These are phyloP conservation scores for Galagoides demidoff DNA, from an alignment of 2,797 vertebrate genomes.

Conservation along the genomic window DNA sequence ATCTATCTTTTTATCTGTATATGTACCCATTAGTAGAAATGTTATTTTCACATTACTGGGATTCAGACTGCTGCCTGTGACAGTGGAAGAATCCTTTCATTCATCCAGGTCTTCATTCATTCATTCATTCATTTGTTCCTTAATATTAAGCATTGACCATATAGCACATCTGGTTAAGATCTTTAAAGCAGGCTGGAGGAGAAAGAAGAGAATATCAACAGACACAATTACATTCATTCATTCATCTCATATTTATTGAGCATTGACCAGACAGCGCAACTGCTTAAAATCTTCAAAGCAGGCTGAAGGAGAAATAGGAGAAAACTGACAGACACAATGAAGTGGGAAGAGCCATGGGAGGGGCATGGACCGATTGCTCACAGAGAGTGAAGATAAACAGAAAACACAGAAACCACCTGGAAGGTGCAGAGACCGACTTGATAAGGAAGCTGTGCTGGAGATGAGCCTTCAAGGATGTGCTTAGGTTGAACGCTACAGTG, in stretches of 20 bases:
- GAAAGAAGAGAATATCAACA: slow-evolving; percentile 20
- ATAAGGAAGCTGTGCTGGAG: neutral
- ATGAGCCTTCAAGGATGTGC: neutral
- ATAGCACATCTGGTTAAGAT: slow-evolving; percentile 39
- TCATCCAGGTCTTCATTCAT: neutral
- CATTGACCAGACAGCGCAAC: slow-evolving; percentile 11
- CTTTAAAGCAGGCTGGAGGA: neutral
- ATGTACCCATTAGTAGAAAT: neutral
- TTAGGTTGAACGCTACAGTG: neutral
- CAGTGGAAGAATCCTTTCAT: neutral
- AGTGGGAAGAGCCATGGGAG: neutral
- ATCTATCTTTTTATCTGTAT: too few relatives aligned
- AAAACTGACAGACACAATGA: neutral
- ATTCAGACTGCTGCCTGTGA: slow-evolving; percentile 1
- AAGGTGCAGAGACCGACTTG: neutral
- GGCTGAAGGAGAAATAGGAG: neutral
- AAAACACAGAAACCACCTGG: neutral
- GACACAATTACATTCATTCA: neutral
- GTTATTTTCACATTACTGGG: neutral
- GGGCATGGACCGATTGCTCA: neutral
- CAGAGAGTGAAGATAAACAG: neutral
- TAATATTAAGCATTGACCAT: neutral
- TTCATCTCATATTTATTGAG: slow-evolving; percentile 36
- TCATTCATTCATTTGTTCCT: neutral
- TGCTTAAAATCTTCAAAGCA: slow-evolving; percentile 32